Base-by-base conservation (phyloP, 35 echinoderm and acorn worm genomes). In the Antedon bifida region DNA sequence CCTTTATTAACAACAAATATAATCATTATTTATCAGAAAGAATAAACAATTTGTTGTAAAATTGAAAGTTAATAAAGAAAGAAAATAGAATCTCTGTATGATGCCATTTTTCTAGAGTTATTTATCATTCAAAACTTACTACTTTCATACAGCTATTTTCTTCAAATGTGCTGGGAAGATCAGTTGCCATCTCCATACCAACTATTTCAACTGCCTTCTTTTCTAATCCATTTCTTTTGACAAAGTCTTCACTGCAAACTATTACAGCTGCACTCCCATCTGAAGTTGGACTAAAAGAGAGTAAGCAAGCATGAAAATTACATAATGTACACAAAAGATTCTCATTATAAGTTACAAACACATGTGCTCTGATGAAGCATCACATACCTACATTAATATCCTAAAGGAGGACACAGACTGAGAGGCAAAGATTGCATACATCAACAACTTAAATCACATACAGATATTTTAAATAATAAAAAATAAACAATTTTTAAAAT, bases 241-340 rank as follows among this genome's bases (percentile, higher is more conserved):
- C 95, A 88, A 90, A 99, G 29, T 99, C 95, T 86, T 99, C 95
- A 78, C 88, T 92, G 45, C 90, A 92, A 13, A 99, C 34, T 31
- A 92, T 83, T 19, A 84, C 95, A 17, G 95, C 90, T 46, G 90
- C 95, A 75, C 87, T 82, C 23, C 94, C 94, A 82, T 97, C 94
- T 17, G 94, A 97, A n/a, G 94, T 97, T 30, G 94, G 94, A 77
- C 94, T 97, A 82, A 10, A 82, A 29, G n/a, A 32, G 38, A 12
- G 33, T 77, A 21, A 79, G 11, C 8, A 79, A 33, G 74, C 26
- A n/a, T 9, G 5, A 75, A 29, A 8, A 14, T 42, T 7, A 42
- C 14, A 4, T 7, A 42, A 7, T 42, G 4, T 4, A 42, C 4
- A 42, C 14, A 7, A 14, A 42, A 42, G 38, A 42, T 4, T 14